Conservation (phyloP, 2,888 invertebrate species). For the Drosophila fulvimacula region DNA sequence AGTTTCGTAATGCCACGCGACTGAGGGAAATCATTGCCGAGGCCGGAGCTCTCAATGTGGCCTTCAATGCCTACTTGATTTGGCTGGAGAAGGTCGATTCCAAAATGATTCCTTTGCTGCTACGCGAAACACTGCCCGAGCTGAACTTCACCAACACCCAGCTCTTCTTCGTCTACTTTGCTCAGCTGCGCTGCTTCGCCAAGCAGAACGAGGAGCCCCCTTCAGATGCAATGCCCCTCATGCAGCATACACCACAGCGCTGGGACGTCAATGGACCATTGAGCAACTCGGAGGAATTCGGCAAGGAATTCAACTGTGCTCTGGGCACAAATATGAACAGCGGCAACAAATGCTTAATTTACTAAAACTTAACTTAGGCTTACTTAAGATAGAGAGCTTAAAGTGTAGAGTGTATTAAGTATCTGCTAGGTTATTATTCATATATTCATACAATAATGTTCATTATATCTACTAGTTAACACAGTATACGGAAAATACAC, state of each 20-base stretch:
- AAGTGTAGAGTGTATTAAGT: not conserved
- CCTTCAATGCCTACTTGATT: slow-evolving; percentile 79
- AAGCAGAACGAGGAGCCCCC: slow-evolving; percentile 43
- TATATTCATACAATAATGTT: not conserved
- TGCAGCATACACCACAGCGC: slow-evolving; percentile 71
- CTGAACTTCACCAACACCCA: slow-evolving; percentile 82
- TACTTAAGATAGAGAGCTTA: not conserved
- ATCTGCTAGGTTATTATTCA: not conserved
- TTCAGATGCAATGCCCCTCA: slow-evolving; percentile 69
- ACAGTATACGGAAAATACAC: not conserved
- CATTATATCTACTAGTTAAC: not conserved
- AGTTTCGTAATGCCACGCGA: slow-evolving; percentile 70
- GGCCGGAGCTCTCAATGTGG: slow-evolving; percentile 77
- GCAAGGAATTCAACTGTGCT: slow-evolving; percentile 79
- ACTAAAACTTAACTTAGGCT: slow-evolving; percentile 39
- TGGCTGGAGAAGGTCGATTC: slow-evolving; percentile 72
- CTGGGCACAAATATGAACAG: slow-evolving; percentile 81
- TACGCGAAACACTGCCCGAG: slow-evolving; percentile 75
- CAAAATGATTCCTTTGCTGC: slow-evolving; percentile 38
- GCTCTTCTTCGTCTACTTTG: slow-evolving; percentile 82
- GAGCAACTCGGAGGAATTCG: slow-evolving; percentile 78
- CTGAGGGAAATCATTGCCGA: slow-evolving; percentile 76
- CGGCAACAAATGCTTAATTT: slow-evolving; percentile 80
- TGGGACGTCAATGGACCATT: slow-evolving; percentile 78
- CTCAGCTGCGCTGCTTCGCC: slow-evolving; percentile 78